Evolutionary conservation across 2,113 vertebrate genomes (phyloP).

Genomic region (Gambusia affinis): DNA sequence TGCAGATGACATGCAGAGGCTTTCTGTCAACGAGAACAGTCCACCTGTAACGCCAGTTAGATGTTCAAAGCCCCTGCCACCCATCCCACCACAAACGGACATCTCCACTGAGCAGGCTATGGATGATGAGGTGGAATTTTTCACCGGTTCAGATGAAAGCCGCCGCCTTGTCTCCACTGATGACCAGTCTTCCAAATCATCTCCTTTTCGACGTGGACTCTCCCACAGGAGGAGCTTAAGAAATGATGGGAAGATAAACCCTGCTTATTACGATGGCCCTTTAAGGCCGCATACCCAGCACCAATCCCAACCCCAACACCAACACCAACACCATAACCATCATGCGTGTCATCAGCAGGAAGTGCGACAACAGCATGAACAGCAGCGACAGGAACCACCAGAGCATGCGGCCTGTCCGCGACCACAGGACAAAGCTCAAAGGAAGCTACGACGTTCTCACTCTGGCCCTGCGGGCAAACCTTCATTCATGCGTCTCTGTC

Average conservation of each 20-base stretch:
- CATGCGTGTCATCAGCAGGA: slow-evolving; percentile 51
- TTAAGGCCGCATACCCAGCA: slow-evolving; percentile 49
- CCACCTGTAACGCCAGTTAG: slow-evolving; percentile 85
- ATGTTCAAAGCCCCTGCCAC: slow-evolving; percentile 89
- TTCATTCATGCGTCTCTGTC: slow-evolving; percentile 73
- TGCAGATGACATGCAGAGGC: slow-evolving; percentile 82
- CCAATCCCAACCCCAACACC: not conserved
- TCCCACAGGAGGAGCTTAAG: slow-evolving; percentile 86
- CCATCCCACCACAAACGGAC: slow-evolving; percentile 83
- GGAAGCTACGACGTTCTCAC: slow-evolving; percentile 88
- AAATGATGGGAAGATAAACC: slow-evolving; percentile 90
- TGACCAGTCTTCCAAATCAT: slow-evolving; percentile 70
- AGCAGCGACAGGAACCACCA: slow-evolving; percentile 50
- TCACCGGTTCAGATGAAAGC: slow-evolving; percentile 88
- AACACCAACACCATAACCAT: slow-evolving; percentile 10
- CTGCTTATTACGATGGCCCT: slow-evolving; percentile 89
- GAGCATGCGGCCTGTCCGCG: slow-evolving; percentile 47
- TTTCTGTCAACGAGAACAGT: slow-evolving; percentile 83
- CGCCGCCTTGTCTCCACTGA: slow-evolving; percentile 76
- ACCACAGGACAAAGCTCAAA: slow-evolving; percentile 82
- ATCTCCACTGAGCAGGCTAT: slow-evolving; percentile 78
- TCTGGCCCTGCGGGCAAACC: slow-evolving; percentile 94
- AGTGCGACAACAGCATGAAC: slow-evolving; percentile 48
- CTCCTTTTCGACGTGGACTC: slow-evolving; percentile 78
- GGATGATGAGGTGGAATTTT: slow-evolving; percentile 91